Conservation (phyloP, 2,888 invertebrate genomes). For the Nymphalis c-album region DNA sequence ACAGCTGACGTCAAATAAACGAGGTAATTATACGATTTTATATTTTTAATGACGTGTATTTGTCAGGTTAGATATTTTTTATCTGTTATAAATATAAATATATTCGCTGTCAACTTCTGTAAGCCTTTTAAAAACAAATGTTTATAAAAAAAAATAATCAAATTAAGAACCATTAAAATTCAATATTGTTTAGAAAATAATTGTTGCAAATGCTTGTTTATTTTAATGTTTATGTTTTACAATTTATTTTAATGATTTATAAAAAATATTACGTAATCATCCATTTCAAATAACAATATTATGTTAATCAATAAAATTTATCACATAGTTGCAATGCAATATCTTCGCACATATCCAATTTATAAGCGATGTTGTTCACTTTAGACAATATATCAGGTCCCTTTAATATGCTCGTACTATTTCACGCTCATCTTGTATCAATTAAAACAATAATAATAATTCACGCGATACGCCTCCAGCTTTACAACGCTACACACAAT, state of each 20-base stretch:
- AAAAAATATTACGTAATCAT: background rate
- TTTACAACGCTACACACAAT: constrained; percentile 52
- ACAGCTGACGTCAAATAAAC: constrained; percentile 52
- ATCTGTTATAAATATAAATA: too few species aligned
- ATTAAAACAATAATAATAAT: constrained; percentile 48
- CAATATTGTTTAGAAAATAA: too few species aligned
- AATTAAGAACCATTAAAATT: too few species aligned
- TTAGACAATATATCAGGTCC: constrained; percentile 23
- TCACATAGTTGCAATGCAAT: background rate
- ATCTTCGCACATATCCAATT: background rate
- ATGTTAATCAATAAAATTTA: background rate
- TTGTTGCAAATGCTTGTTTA: too few species aligned
- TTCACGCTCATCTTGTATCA: constrained; percentile 45
- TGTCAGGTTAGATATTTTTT: background rate
- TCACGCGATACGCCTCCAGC: constrained; percentile 44
- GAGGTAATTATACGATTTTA: constrained; percentile 48
- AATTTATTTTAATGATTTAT: background rate
- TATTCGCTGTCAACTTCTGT: background rate
- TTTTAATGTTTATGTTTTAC: too few species aligned
- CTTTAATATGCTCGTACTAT: constrained; percentile 30
- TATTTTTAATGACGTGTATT: background rate
- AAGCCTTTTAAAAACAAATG: background rate
- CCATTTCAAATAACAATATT: background rate
- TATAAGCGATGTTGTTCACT: constrained; percentile 5
- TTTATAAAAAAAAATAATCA: background rate